These are phyloP conservation scores for Watsonalla cultraria DNA, from an alignment of 2,888 invertebrate genomes.

Conservation along the genomic window DNA sequence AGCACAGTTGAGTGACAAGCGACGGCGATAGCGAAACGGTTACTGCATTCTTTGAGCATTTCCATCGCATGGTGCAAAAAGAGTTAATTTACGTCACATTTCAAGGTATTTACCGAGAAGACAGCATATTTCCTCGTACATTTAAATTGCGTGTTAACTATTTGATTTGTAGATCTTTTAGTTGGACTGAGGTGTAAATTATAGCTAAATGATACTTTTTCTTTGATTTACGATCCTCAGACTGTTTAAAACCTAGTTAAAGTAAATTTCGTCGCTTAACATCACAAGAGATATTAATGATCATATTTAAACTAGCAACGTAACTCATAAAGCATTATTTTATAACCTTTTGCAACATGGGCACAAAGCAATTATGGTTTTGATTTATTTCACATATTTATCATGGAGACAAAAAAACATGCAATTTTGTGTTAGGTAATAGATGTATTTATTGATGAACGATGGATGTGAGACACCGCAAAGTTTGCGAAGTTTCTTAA, in stretches of 20 bases:
- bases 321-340: too few species aligned
- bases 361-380: too few species aligned
- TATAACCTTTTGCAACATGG: too few species aligned
- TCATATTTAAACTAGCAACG: too few species aligned
- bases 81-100: not conserved
- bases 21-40: not conserved
- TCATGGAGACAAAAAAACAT: too few species aligned
- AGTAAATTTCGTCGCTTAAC: too few species aligned
- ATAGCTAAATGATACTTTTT: constrained; percentile 1
- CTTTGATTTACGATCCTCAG: too few species aligned
- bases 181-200: not conserved
- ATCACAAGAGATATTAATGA: too few species aligned
- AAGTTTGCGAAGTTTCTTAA: not conserved
- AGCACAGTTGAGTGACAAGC: constrained; percentile 1
- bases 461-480: not conserved
- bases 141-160: not conserved
- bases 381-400: too few species aligned
- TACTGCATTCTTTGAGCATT: not conserved
- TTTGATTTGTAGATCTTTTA: not conserved
- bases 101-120: not conserved
- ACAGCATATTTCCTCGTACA: not conserved
- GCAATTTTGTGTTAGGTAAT: too few species aligned
- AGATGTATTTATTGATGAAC: too few species aligned
- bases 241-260: too few species aligned
- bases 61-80: not conserved